These are phyloP conservation scores for Amblyjoppa fuscipennis DNA, from an alignment of 2,888 invertebrate genomes.

Conservation along the genomic window DNA sequence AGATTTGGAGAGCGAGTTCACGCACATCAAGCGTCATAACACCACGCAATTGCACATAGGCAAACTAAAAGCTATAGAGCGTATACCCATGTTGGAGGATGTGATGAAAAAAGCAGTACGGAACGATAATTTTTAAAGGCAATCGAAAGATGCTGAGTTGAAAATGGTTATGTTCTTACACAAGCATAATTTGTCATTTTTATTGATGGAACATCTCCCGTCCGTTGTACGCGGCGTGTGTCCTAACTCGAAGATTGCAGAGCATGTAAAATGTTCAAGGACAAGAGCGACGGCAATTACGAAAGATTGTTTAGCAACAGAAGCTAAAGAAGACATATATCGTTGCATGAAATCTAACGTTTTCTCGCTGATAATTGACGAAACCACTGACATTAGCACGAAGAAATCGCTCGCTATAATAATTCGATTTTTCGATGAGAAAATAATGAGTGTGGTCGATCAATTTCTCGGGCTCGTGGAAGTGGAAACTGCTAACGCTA, in stretches of 20 bases:
- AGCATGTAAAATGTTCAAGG: constrained; percentile 64
- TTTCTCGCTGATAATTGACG: constrained; percentile 73
- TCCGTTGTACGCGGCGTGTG: constrained; percentile 36
- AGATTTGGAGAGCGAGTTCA: too few relatives aligned
- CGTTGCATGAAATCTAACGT: background rate
- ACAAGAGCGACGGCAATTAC: constrained; percentile 4
- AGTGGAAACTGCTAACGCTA: background rate
- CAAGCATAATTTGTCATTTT: constrained; percentile 70
- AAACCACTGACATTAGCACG: constrained; percentile 70
- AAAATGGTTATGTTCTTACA: constrained; percentile 67
- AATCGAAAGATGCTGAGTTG: constrained; percentile 44
- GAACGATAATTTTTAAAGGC: too few relatives aligned
- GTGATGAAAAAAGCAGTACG: too few relatives aligned
- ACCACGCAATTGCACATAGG: too few relatives aligned
- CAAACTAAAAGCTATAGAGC: too few relatives aligned
- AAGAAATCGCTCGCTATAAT: constrained; percentile 54
- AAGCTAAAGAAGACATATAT: constrained; percentile 29
- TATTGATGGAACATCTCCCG: constrained; percentile 69
- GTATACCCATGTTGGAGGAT: too few relatives aligned
- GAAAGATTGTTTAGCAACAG: background rate
- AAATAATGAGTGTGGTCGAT: background rate
- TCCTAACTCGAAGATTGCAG: constrained; percentile 68
- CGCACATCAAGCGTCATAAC: too few relatives aligned
- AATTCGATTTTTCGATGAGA: constrained; percentile 27
- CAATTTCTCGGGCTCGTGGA: constrained; percentile 7